Conservation (phyloP, 2,113 vertebrate genomes). For the Cyprinodon tularosa region DNA sequence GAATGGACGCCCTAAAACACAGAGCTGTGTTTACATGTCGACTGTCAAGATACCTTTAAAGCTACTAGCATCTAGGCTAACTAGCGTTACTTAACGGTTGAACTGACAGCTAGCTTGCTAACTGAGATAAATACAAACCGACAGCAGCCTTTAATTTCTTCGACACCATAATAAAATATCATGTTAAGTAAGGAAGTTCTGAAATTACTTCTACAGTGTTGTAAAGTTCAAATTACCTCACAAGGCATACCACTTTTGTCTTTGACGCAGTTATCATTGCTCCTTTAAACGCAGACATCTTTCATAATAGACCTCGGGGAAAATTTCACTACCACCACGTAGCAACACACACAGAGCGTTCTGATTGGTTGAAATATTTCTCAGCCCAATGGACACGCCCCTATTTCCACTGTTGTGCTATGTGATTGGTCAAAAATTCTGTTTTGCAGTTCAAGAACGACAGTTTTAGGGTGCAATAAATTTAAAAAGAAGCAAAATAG, state of each 20-base stretch:
- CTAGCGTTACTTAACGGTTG: background rate
- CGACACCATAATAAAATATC: background rate
- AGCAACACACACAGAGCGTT: fast-evolving
- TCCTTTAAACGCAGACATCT: conserved; percentile 65
- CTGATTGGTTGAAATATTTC: conserved; percentile 47
- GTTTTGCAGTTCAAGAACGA: background rate
- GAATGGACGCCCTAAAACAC: conserved; percentile 52
- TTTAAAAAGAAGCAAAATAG: too few relatives aligned
- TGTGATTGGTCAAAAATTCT: conserved; percentile 32
- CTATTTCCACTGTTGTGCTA: background rate
- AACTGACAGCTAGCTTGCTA: background rate
- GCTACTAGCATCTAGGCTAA: background rate
- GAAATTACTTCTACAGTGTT: fast-evolving
- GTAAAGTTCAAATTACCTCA: conserved; percentile 52
- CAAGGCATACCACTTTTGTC: conserved; percentile 50
- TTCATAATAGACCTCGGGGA: conserved; percentile 50
- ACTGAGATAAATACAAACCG: background rate
- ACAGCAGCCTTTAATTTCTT: background rate
- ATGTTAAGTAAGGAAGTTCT: fast-evolving
- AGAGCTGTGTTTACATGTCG: background rate
- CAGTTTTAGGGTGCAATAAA: too few relatives aligned
- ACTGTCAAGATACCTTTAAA: background rate
- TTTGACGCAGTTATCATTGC: conserved; percentile 61
- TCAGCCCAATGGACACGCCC: conserved; percentile 3
- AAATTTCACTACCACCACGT: background rate